phyloP scores from a whole-genome alignment of 2,888 invertebrate genomes.

The Metalampra italica region DNA sequence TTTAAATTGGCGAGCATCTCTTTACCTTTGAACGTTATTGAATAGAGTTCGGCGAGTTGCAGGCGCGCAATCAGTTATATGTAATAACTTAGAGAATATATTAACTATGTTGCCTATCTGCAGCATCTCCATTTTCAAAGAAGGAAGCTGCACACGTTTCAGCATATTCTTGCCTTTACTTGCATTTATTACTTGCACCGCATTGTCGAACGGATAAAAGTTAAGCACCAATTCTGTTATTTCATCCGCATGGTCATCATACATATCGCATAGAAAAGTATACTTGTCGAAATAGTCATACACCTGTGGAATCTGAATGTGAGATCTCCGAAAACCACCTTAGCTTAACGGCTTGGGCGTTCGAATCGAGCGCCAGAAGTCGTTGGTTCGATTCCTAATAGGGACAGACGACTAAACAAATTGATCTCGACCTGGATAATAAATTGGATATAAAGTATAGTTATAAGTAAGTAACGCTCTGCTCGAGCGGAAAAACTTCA shows the following conservation, averaged over 20 bases:
- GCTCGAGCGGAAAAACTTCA: too few relatives aligned
- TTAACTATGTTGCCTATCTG: conserved; percentile 86
- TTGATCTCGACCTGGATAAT: too few relatives aligned
- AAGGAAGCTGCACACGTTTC: conserved; percentile 81
- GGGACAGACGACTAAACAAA: too few relatives aligned
- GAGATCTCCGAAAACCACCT: neutral
- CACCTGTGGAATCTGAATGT: conserved; percentile 34
- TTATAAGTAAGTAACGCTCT: too few relatives aligned
- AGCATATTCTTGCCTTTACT: conserved; percentile 80
- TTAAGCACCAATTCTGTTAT: conserved; percentile 84
- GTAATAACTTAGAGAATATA: conserved; percentile 85
- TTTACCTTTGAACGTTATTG: conserved; percentile 81
- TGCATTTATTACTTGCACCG: conserved; percentile 86
- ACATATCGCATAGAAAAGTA: conserved; percentile 89
- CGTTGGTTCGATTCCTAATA: too few relatives aligned
- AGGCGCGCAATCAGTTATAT: conserved; percentile 84
- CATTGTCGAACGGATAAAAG: conserved; percentile 87
- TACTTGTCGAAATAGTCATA: conserved; percentile 76
- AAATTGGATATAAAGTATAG: too few relatives aligned
- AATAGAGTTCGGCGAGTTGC: conserved; percentile 81
- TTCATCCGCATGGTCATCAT: conserved; percentile 85
- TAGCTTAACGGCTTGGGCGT: too few relatives aligned
- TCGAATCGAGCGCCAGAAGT: too few relatives aligned
- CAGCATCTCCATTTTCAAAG: conserved; percentile 81
- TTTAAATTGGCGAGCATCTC: too few relatives aligned